Evolutionary conservation across 2,888 invertebrate genomes (phyloP), one percentile per base, ranked within the genome.

Genomic region (Choristoneura rosaceana): DNA sequence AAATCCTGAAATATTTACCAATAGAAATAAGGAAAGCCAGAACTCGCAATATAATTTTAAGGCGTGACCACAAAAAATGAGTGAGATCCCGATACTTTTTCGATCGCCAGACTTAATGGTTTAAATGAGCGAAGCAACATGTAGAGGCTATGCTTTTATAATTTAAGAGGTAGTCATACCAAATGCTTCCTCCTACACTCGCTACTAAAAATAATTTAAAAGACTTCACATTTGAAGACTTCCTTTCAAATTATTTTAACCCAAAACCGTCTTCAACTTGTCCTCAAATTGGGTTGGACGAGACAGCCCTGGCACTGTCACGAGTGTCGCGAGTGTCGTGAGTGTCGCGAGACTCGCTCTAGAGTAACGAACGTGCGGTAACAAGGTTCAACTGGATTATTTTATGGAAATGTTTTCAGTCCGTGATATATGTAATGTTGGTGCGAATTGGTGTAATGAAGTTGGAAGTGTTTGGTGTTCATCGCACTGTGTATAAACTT

Each of bases 281-380:
- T 45, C 62, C n/a, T 14, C 62, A 62, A 62, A 62, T 62, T 62
- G 62, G 62, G 25, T 25, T 62, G 45, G 45, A 45, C 62, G 45
- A 62, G 62, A 17, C 45, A 50, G 34, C 50, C 47, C 47, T 64
- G 50, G 50, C 12, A 43, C 47, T 15, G 47, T 33, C 64, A 34
- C 64, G 47, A 64, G 47, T 34, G 47, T 50, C 63, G 63, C 64
- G 47, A 64, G 47, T 34, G 47, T 50, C 63, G 63, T 4, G n/a
- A 50, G 33, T 45, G n/a, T 47, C 47, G 45, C 50, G 41, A 41
- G 58, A 33, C 8, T 38, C 38, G 15, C 60, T 61, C 61, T 61
- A 61, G 61, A 61, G 41, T 64, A 64, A 64, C 64, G 64, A 64
- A 64, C 64, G 64, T 62, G 62, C 64, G 10, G 64, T 64, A 64